phyloP scores from a whole-genome alignment of 1,140 invertebrate species.

The Bombus affinis region DNA sequence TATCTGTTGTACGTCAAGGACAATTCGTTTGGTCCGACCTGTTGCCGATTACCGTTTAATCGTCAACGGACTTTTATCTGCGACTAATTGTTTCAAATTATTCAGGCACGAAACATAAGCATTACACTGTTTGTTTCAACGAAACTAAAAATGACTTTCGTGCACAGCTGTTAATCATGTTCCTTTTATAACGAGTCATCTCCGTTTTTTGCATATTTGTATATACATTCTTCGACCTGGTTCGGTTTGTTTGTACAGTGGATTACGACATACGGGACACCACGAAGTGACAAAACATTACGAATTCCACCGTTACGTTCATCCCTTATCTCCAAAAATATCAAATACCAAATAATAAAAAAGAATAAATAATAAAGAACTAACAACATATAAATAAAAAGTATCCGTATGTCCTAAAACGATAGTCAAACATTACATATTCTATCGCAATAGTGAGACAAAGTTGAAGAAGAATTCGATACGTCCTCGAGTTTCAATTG shows the following conservation, averaged over 20 bases:
- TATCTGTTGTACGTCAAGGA: conserved; percentile 13
- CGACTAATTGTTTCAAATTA: neutral
- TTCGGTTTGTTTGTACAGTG: neutral
- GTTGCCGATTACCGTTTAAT: conserved; percentile 4
- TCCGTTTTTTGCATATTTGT: conserved; percentile 3
- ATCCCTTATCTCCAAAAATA: neutral
- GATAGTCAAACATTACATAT: neutral
- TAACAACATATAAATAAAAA: neutral
- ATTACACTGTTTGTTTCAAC: neutral
- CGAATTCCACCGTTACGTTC: neutral
- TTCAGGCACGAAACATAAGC: neutral
- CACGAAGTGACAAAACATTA: neutral
- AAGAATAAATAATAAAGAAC: neutral
- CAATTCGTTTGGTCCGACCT: neutral
- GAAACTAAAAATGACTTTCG: neutral
- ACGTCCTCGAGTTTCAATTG: neutral
- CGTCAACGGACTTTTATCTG: neutral
- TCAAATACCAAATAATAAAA: neutral
- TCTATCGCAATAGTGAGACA: neutral
- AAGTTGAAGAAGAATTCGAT: neutral
- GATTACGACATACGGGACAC: neutral
- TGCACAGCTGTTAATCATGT: neutral
- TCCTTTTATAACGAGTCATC: neutral
- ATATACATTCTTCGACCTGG: neutral
- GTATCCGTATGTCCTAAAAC: too few species aligned